phyloP scores from a whole-genome alignment of 2,888 invertebrate species.

The Cyclophora albipunctata region DNA sequence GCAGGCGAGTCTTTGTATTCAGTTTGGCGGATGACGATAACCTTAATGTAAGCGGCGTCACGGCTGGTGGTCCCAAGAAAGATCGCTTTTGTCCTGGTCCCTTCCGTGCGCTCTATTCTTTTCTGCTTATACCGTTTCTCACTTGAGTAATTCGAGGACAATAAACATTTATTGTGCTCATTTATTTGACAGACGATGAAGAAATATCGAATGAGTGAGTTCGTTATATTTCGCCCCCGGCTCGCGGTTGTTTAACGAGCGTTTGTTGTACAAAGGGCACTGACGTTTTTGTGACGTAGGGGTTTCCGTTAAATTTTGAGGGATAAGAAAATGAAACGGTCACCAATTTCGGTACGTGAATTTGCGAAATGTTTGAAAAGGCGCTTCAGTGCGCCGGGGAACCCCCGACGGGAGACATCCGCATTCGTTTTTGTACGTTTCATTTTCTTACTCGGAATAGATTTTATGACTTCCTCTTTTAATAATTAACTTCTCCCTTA shows the following conservation, averaged over 20 bases:
- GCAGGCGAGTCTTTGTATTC: conserved; percentile 63
- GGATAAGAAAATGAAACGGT: conserved; percentile 42
- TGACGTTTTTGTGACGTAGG: conserved; percentile 24
- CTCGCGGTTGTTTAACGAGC: conserved; percentile 46
- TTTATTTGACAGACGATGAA: conserved; percentile 70
- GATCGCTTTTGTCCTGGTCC: conserved; percentile 71
- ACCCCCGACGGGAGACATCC: conserved; percentile 40
- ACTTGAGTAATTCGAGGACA: conserved; percentile 73
- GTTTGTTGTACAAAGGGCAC: conserved; percentile 33
- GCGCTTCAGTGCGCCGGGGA: conserved; percentile 34
- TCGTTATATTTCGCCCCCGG: conserved; percentile 47
- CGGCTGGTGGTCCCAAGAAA: conserved; percentile 70
- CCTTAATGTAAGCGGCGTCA: conserved; percentile 74
- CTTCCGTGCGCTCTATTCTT: conserved; percentile 66
- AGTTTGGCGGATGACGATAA: conserved; percentile 73
- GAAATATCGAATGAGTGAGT: conserved; percentile 64
- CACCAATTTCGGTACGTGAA: conserved; percentile 42
- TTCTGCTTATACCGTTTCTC: conserved; percentile 71
- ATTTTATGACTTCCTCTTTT: conserved; percentile 55
- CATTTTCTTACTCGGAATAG: conserved; percentile 49
- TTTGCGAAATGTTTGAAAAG: conserved; percentile 48
- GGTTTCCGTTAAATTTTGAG: conserved; percentile 28
- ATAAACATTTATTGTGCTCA: conserved; percentile 73
- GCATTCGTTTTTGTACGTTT: conserved; percentile 53
- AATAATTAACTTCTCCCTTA: conserved; percentile 45